A percentile compares a stretch with the other conserved stretches of the same genome.
Conservation (phyloP, 2,888 invertebrate genomes). For the Itoplectis maculator region DNA sequence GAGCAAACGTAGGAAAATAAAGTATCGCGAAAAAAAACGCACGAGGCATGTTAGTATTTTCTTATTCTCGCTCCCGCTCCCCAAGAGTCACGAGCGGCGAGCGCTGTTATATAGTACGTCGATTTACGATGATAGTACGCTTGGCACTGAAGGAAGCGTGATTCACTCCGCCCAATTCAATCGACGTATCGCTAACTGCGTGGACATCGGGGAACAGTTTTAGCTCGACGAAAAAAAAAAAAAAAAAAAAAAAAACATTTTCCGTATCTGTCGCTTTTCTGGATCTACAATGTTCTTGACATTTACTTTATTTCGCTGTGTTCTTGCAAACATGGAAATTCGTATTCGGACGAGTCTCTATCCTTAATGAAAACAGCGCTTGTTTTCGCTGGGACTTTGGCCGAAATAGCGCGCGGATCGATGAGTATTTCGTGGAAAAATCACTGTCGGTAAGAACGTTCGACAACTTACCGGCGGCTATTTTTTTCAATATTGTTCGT, state of each 20-base stretch:
- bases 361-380: neutral
- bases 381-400: neutral
- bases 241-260: neutral
- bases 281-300: neutral
- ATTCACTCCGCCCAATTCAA: neutral
- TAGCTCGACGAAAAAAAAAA: neutral
- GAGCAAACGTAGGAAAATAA: slow-evolving; percentile 8
- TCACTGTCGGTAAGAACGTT: neutral
- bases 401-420: neutral
- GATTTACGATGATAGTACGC: slow-evolving; percentile 16
- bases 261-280: neutral
- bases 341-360: neutral
- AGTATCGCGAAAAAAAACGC: slow-evolving; percentile 11
- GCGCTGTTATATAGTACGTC: slow-evolving; percentile 1
- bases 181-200: neutral
- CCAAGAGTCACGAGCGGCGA: neutral
- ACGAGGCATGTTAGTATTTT: neutral
- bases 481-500: neutral
- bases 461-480: neutral
- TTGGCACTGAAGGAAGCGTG: slow-evolving; percentile 12
- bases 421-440: slow-evolving; percentile 9
- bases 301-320: neutral
- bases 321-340: neutral
- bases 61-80: neutral
- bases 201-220: neutral